Evolutionary conservation across 2,113 vertebrate species (phyloP).

Genomic region (Fulica atra): DNA sequence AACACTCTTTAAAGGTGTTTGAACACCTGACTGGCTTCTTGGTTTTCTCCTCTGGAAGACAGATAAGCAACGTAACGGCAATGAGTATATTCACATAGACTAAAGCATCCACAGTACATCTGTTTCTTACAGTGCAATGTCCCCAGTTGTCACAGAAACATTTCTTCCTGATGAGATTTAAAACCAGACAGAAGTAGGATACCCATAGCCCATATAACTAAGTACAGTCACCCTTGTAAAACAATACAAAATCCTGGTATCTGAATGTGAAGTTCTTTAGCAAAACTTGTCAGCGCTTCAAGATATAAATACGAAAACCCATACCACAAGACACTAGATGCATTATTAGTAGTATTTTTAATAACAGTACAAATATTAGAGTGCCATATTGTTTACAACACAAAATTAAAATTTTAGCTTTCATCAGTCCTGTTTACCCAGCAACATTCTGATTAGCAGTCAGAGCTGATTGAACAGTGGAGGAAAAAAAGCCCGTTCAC

Average conservation of each 20-base stretch:
- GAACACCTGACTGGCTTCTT: not conserved
- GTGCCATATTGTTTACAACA: constrained; percentile 25
- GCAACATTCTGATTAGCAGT: constrained; percentile 49
- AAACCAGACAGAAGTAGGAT: not conserved
- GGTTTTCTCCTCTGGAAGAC: not conserved
- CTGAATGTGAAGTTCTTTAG: constrained; percentile 19
- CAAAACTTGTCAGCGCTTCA: not conserved
- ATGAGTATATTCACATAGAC: not conserved
- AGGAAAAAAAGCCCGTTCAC: not conserved
- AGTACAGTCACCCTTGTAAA: constrained; percentile 16
- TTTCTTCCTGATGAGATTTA: not conserved
- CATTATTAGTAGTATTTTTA: constrained; percentile 20
- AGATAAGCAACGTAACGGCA: not conserved
- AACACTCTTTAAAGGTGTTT: not conserved
- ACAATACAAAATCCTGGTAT: constrained; percentile 26
- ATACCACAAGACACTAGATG: not conserved
- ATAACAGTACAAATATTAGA: constrained; percentile 41
- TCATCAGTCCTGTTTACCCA: constrained; percentile 52
- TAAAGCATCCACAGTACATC: not conserved
- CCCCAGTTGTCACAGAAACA: not conserved
- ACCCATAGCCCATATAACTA: not conserved
- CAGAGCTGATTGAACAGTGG: constrained; percentile 11
- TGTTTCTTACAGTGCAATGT: not conserved
- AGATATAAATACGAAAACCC: not conserved
- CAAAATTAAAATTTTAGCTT: constrained; percentile 47